Evolutionary conservation across 1,140 invertebrate genomes (phyloP), one percentile per base, ranked within the genome.

Genomic region (Heterodera carotae): DNA sequence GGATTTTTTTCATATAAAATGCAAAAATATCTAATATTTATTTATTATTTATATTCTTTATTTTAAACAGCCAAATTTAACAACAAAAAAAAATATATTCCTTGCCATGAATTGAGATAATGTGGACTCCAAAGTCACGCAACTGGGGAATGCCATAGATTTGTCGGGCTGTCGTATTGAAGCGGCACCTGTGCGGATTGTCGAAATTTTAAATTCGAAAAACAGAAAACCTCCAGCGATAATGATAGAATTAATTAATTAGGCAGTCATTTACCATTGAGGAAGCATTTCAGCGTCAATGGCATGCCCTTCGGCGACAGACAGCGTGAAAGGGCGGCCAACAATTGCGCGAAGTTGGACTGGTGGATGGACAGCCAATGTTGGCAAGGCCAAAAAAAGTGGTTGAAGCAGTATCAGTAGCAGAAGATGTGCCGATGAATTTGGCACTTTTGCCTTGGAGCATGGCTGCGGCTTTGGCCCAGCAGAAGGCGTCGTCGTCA

Each of bases 101-200:
- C 39, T 43, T 43, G 22, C 69, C 72, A 34, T 74, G 72, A 33
- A 74, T 74, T 29, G 64, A 22, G 27, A 74, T 74, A 36, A 62
- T 34, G 59, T 74, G 59, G 27, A 59, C 29, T 2, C 77, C 77
- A 53, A 78, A 22, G 53, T 78, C 66, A 4, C 43, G 39, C 39
- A 77, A 29, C 60, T 78, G 77, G 22, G 77, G 77, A 29, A 78
- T 53, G 31, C 77, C 76, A 59, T 29, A 76, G 43, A 76, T 67
- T 48, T 64, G 64, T 29, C 33, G 59, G n/a, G 72, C 72, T 4
- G 25, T 62, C 4, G 53, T 33, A 36, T 74, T 74, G 64, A 74
- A 74, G 33, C 64, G 33, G 59, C 53, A 60, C 72, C 72, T 31
- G 60, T 62, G n/a, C n/a, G n/a, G n/a, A n/a, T n/a, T n/a, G n/a